Base-by-base conservation (phyloP, 1,140 invertebrate species). In the Neuroterus valhalla region DNA sequence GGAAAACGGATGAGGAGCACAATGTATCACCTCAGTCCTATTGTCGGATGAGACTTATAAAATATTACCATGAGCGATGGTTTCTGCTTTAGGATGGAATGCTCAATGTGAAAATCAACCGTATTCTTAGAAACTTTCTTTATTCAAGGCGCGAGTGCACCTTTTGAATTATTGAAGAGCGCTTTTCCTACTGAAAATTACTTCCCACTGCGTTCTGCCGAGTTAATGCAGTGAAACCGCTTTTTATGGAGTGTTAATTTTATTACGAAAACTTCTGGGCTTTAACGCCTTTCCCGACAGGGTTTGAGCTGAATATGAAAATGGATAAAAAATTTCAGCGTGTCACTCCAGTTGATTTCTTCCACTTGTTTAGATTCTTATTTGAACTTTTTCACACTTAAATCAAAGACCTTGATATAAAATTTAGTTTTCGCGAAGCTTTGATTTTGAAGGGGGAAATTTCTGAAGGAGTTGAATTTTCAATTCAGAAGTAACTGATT, bases 11-110 rank as follows among this genome's bases (percentile, higher is more conserved):
- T 19, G 67, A 68, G 44, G 46, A 50, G 21, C 21, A 75, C 76
- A 71, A 78, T 74, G 55, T 69, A 78, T 71, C 66, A 52, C 67
- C 69, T 72, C 26, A 67, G 38, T 66, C 68, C 70, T 71, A 76
- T 78, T 81, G 76, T 75, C 67, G 42, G 45, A 38, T 67, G 45
- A 17, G 43, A 70, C 52, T 21, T 75, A 76, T 77, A 79, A 78
- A 70, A 81, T 81, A 81, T 78, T 79, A 79, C 79, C 71, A 42
- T 76, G 80, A 79, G 68, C 31, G 69, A 78, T 79, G 72, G 72
- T 72, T 77, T 23, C 76, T 78, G 72, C 52, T 48, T 68, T 70
- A 12, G 70, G 17, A 70, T 50, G 46, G 69, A 50, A 66, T 62
- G n/a, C 48, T 46, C 72, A 70, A 72, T 66, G 66, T 46, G 67